Percentiles rank a stretch among this genome's conserved stretches.
phyloP scores from a whole-genome alignment of 2,888 invertebrate species.

The Drosophila siamana region DNA sequence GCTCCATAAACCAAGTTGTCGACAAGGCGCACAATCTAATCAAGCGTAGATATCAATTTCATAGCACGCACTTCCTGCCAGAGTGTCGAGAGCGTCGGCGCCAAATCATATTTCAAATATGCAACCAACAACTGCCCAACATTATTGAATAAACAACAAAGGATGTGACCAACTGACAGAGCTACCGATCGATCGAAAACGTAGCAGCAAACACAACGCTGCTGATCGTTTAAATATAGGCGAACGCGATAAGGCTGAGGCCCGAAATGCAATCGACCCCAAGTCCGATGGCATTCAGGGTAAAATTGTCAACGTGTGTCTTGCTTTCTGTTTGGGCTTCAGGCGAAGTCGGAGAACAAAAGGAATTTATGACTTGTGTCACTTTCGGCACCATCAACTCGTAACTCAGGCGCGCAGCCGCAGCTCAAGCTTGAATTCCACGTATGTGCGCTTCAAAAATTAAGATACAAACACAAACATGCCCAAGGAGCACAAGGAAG shows the following conservation, averaged over 20 bases:
- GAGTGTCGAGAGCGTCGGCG: conserved; percentile 59
- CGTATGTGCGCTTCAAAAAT: conserved; percentile 79
- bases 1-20: conserved; percentile 58
- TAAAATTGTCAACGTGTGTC: conserved; percentile 69
- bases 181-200: conserved; percentile 76
- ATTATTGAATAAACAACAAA: conserved; percentile 68
- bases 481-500: conserved; percentile 76
- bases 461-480: conserved; percentile 79
- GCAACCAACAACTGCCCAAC: conserved; percentile 57
- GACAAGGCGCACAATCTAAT: conserved; percentile 4
- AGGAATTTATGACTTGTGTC: conserved; percentile 84
- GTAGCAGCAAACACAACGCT: conserved; percentile 54
- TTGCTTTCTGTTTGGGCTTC: conserved; percentile 9
- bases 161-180: conserved; percentile 63
- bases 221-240: conserved; percentile 53
- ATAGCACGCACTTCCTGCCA: conserved; percentile 66
- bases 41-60: conserved; percentile 36
- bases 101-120: conserved; percentile 66
- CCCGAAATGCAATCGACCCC: conserved; percentile 15
- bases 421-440: conserved; percentile 58
- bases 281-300: conserved; percentile 55
- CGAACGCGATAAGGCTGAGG: conserved; percentile 58
- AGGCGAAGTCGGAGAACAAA: conserved; percentile 48
- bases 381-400: conserved; percentile 81
- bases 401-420: conserved; percentile 74